Conservation (phyloP, 2,888 invertebrate genomes). For the Nymphalis urticae region DNA sequence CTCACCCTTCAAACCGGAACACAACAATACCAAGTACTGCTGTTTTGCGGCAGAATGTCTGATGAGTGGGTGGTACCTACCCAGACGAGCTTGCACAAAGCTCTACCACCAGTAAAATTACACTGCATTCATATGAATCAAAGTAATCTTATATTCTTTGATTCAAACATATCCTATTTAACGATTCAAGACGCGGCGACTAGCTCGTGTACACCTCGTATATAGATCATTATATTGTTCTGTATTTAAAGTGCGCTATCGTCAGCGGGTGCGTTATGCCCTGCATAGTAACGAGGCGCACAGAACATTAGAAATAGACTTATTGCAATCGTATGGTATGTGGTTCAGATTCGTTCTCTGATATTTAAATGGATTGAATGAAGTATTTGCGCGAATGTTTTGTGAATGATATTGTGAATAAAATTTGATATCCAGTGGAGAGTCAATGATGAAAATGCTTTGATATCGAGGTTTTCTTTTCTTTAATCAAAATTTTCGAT, state of each 20-base stretch:
- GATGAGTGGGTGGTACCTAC: too few relatives aligned
- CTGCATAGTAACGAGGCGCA: constrained; percentile 52
- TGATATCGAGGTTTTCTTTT: background rate
- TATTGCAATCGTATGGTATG: constrained; percentile 30
- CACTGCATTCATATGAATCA: background rate
- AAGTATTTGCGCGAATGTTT: background rate
- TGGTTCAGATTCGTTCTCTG: constrained; percentile 13
- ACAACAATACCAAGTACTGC: too few relatives aligned
- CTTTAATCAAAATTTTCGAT: too few relatives aligned
- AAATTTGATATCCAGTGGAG: too few relatives aligned
- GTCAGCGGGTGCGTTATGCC: constrained; percentile 55
- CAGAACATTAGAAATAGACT: constrained; percentile 64
- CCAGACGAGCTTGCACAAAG: too few relatives aligned
- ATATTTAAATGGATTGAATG: background rate
- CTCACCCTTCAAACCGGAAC: too few relatives aligned
- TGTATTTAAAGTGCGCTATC: constrained; percentile 73
- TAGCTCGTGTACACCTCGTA: constrained; percentile 79
- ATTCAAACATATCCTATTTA: background rate
- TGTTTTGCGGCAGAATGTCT: too few relatives aligned
- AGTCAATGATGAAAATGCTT: too few relatives aligned
- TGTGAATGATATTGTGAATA: too few relatives aligned
- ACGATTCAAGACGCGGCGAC: constrained; percentile 60
- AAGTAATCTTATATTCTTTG: background rate
- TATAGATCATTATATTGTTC: constrained; percentile 80
- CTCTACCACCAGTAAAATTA: too few relatives aligned